phyloP scores from a whole-genome alignment of 1,140 invertebrate genomes.

The Myzus persicae region DNA sequence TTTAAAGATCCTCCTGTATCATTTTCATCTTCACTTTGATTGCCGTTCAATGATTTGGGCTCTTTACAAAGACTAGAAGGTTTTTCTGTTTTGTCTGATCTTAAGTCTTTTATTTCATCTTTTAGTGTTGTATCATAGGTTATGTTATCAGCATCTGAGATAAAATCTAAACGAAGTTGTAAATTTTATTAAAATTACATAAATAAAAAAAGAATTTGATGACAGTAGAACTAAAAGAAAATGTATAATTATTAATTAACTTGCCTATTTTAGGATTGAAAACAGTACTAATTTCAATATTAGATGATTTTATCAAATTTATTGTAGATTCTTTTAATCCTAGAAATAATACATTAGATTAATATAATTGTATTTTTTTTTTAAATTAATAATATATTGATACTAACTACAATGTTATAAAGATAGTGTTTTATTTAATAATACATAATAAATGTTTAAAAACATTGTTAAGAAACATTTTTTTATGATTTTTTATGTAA shows the following conservation, averaged over 20 bases:
- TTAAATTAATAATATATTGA: background rate
- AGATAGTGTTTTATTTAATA: background rate
- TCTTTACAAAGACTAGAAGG: constrained; percentile 49
- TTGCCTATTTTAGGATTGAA: background rate
- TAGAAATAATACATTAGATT: background rate
- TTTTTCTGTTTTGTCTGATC: constrained; percentile 45
- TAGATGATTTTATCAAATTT: background rate
- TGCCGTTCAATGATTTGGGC: background rate
- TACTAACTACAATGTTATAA: background rate
- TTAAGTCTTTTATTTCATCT: constrained; percentile 27
- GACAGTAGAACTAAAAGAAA: background rate
- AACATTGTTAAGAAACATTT: no score
- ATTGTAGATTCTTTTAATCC: constrained; percentile 4
- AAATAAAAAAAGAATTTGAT: background rate
- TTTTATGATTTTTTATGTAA: background rate
- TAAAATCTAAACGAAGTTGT: constrained; percentile 27
- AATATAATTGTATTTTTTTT: background rate
- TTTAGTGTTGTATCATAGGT: constrained; percentile 6
- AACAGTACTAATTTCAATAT: background rate
- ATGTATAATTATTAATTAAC: background rate
- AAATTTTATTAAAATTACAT: background rate
- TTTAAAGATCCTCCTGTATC: constrained; percentile 35
- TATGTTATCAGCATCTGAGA: background rate
- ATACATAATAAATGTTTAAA: no score
- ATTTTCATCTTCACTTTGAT: constrained; percentile 48